Percentiles rank a stretch among this genome's conserved stretches.
These are phyloP conservation scores for Pteropus rufus DNA, from an alignment of 2,797 vertebrate genomes.

Conservation along the genomic window DNA sequence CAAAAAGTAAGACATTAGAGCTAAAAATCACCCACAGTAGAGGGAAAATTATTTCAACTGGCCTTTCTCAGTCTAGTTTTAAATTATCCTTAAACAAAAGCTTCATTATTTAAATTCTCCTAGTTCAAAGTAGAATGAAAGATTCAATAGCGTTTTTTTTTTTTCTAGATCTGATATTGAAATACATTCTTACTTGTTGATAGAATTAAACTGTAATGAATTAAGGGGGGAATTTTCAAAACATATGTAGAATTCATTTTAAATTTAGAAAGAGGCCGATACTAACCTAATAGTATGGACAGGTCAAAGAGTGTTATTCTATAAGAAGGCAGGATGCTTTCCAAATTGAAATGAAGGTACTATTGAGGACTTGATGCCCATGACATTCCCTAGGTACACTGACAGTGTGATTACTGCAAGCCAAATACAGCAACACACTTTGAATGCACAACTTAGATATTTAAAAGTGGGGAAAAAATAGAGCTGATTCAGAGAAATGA, in stretches of 20 bases:
- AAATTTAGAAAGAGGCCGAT: background rate
- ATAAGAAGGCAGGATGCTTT: background rate
- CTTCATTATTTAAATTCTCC: background rate
- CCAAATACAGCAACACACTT: background rate
- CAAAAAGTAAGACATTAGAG: slow-evolving; percentile 8
- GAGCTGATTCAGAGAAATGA: background rate
- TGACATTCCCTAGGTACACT: background rate
- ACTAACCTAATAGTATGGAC: background rate
- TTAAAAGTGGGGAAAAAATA: background rate
- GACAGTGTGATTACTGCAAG: background rate
- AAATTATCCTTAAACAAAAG: slow-evolving; percentile 31
- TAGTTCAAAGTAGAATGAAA: background rate
- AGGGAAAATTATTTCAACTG: background rate
- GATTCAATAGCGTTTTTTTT: background rate
- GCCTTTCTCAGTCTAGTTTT: slow-evolving; percentile 6
- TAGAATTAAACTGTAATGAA: background rate
- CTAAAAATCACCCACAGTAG: background rate
- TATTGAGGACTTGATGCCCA: background rate
- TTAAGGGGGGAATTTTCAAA: background rate
- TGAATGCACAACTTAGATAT: background rate
- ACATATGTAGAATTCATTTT: background rate
- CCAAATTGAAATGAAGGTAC: background rate
- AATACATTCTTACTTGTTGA: background rate
- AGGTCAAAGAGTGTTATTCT: background rate
- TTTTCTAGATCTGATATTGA: background rate